Percentiles rank a stretch among this genome's conserved stretches.
Conservation (phyloP, 2,888 invertebrate genomes). For the Drosophila mulleri region DNA sequence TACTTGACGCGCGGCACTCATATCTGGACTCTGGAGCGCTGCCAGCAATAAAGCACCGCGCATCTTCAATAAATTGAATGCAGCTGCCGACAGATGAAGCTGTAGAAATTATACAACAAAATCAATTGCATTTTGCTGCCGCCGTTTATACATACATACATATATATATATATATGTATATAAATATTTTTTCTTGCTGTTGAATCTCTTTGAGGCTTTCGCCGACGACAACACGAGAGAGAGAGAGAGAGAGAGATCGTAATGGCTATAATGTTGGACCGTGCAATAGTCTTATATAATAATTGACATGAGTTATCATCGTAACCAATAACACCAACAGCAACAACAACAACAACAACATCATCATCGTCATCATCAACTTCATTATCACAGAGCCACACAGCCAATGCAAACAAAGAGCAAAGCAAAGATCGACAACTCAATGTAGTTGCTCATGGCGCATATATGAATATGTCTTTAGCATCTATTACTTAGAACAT, state of each 20-base stretch:
- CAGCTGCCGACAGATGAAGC: constrained; percentile 70
- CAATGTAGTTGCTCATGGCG: not conserved
- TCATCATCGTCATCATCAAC: constrained; percentile 11
- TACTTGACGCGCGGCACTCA: constrained; percentile 22
- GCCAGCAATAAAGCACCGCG: constrained; percentile 66
- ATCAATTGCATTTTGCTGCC: constrained; percentile 69
- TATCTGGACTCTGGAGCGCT: constrained; percentile 27
- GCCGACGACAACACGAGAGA: constrained; percentile 45
- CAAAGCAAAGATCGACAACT: constrained; percentile 15
- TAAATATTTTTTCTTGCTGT: constrained; percentile 4
- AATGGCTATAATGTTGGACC: constrained; percentile 22
- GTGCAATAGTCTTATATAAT: constrained; percentile 64
- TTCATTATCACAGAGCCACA: not conserved
- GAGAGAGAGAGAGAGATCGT: not conserved
- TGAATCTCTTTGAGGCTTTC: constrained; percentile 55
- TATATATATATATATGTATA: not conserved
- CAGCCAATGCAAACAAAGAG: constrained; percentile 47
- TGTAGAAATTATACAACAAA: constrained; percentile 75
- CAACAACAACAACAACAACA: constrained; percentile 20
- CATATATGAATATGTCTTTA: not conserved
- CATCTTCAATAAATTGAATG: constrained; percentile 76
- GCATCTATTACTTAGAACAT: constrained; percentile 8
- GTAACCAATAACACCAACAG: constrained; percentile 33
- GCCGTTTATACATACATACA: constrained; percentile 15
- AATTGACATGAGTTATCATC: constrained; percentile 74